Conservation (phyloP, 2,113 vertebrate species). For the Plectropomus leopardus region DNA sequence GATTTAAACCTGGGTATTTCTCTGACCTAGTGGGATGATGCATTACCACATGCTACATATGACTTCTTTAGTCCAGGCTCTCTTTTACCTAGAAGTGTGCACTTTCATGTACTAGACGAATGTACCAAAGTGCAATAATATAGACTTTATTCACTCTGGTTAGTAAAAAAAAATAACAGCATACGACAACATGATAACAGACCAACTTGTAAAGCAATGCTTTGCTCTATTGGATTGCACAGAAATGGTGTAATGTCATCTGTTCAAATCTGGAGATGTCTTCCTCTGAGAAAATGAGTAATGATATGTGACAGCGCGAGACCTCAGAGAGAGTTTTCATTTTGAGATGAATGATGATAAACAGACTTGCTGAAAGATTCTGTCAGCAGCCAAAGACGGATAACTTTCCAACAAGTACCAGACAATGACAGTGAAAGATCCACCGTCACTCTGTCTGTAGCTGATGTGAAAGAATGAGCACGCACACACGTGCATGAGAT, state of each 20-base stretch:
- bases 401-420: constrained; percentile 43
- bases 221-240: constrained; percentile 10
- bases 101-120: neutral
- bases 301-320: constrained; percentile 35
- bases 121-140: neutral
- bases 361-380: constrained; percentile 41
- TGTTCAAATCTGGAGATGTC: constrained; percentile 33
- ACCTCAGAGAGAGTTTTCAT: constrained; percentile 38
- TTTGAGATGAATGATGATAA: constrained; percentile 57
- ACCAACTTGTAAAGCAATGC: neutral
- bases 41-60: neutral
- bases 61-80: neutral
- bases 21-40: neutral
- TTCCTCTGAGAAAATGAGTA: constrained; percentile 45
- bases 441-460: constrained; percentile 4
- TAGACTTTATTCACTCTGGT: neutral
- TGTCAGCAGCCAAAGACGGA: constrained; percentile 51
- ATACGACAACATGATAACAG: constrained; percentile 6
- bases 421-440: constrained; percentile 39
- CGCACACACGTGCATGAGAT: neutral
- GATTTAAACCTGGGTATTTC: neutral
- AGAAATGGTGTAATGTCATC: constrained; percentile 15
- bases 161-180: neutral
- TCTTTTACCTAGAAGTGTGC: neutral
- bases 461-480: constrained; percentile 23